Evolutionary conservation across 2,113 vertebrate species (phyloP).

Genomic region (Elgaria multicarinata): DNA sequence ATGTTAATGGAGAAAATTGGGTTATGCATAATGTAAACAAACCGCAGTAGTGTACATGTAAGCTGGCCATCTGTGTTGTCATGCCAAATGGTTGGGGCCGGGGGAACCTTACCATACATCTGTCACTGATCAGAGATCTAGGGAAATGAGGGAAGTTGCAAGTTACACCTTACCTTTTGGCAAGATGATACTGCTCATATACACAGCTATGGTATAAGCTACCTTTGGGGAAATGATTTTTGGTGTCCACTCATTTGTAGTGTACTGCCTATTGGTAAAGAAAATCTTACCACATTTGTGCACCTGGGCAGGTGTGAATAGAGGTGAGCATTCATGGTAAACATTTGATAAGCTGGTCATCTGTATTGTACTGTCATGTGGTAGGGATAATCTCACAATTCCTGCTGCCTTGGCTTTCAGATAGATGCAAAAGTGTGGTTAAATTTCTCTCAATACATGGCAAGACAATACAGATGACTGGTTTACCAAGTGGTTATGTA

Average conservation of each 20-base stretch:
- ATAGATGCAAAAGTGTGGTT: neutral
- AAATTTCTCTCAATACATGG: neutral
- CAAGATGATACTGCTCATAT: neutral
- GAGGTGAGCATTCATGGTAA: neutral
- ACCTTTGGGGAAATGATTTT: neutral
- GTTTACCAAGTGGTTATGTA: neutral
- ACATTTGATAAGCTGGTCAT: neutral
- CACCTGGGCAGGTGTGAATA: neutral
- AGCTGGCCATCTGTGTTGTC: neutral
- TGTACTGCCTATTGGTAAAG: neutral
- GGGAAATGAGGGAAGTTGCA: neutral
- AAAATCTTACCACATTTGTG: neutral
- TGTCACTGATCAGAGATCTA: neutral
- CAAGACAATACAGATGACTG: too few relatives aligned
- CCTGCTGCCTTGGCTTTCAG: neutral
- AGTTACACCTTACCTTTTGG: neutral
- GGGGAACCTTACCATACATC: neutral
- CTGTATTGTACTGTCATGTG: too few relatives aligned
- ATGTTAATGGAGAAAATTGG: neutral
- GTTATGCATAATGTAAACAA: neutral
- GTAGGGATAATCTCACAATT: neutral
- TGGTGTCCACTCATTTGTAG: neutral
- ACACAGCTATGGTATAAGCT: neutral
- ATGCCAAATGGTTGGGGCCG: neutral
- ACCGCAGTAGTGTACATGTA: neutral